phyloP scores from a whole-genome alignment of 2,797 vertebrate species.

The Bufotes viridis region DNA sequence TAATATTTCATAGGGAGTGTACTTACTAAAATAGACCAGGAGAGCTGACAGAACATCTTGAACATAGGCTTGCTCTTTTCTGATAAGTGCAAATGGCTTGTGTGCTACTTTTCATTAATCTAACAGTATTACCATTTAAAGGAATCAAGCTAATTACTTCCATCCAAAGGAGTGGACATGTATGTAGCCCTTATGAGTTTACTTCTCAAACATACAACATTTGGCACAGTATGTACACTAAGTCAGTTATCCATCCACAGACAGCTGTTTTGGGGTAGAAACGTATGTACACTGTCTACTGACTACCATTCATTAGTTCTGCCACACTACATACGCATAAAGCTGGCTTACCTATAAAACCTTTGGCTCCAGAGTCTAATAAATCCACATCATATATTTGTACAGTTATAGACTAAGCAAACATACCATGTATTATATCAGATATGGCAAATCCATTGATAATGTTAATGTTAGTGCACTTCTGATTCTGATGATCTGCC shows the following conservation, averaged over 20 bases:
- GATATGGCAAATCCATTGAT: slow-evolving; percentile 2
- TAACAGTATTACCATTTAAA: not conserved
- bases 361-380: slow-evolving; percentile 7
- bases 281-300: not conserved
- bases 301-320: slow-evolving; percentile 4
- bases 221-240: not conserved
- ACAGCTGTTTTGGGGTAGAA: too few relatives aligned
- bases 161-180: not conserved
- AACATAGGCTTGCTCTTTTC: not conserved
- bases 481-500: not conserved
- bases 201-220: not conserved
- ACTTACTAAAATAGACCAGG: not conserved
- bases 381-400: not conserved
- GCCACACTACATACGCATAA: not conserved
- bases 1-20: not conserved
- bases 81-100: slow-evolving; percentile 28
- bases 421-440: slow-evolving; percentile 10
- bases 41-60: not conserved
- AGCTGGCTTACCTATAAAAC: not conserved
- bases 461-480: not conserved
- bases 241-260: too few relatives aligned
- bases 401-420: not conserved
- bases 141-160: not conserved
- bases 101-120: not conserved
- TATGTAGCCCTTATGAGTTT: not conserved